A percentile compares a stretch with the other conserved stretches of the same genome.
Conservation (phyloP, 2,113 vertebrate species). For the Chlorodrepanis virens region DNA sequence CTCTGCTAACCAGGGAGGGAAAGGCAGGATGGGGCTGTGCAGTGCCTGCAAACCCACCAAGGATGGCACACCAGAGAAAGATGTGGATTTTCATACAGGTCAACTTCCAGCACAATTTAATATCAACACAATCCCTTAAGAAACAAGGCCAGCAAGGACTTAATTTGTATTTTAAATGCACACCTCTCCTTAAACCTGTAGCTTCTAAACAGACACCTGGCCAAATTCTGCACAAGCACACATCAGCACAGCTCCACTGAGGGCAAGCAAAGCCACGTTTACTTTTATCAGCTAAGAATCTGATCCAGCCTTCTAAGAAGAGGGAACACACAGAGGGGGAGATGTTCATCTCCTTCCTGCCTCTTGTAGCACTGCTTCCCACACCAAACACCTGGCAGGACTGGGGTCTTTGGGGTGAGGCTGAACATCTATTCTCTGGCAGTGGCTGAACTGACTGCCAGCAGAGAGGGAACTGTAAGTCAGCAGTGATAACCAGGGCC, state of each 20-base stretch:
- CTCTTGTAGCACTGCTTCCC: not conserved
- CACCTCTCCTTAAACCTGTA: not conserved
- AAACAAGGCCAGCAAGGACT: not conserved
- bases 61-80: not conserved
- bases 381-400: not conserved
- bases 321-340: not conserved
- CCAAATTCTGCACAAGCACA: not conserved
- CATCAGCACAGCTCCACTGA: not conserved
- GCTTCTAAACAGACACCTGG: not conserved
- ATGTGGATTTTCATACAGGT: not conserved
- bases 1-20: not conserved
- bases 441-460: not conserved
- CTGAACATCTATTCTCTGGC: not conserved
- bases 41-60: not conserved
- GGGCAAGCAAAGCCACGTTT: rapidly evolving
- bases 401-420: not conserved
- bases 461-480: slow-evolving; percentile 31
- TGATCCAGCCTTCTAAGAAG: not conserved
- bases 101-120: not conserved
- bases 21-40: not conserved
- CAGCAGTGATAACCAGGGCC: not conserved
- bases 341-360: not conserved
- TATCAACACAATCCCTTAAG: not conserved
- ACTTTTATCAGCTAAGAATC: not conserved
- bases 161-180: not conserved